Conservation (phyloP, 2,113 vertebrate species). For the Nothobranchius furzeri region DNA sequence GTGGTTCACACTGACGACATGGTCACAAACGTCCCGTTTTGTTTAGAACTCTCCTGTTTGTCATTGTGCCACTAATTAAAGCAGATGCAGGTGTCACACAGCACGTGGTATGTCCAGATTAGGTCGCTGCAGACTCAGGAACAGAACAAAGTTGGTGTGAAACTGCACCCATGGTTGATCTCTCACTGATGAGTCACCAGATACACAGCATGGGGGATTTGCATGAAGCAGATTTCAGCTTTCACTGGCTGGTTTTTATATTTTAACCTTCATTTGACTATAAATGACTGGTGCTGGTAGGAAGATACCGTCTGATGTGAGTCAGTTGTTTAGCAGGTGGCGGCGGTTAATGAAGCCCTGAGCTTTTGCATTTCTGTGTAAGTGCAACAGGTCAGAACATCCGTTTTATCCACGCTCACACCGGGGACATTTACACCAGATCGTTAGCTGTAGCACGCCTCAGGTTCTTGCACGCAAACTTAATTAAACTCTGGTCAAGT, state of each 20-base stretch:
- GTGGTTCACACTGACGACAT: conserved; percentile 8
- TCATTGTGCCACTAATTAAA: neutral
- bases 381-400: conserved; percentile 38
- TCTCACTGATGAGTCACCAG: conserved; percentile 30
- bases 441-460: conserved; percentile 58
- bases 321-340: conserved; percentile 53
- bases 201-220: conserved; percentile 6
- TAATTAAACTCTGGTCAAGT: conserved; percentile 58
- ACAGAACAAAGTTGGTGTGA: conserved; percentile 3
- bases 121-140: neutral
- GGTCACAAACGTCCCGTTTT: neutral
- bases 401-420: conserved; percentile 32
- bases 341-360: conserved; percentile 54
- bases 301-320: conserved; percentile 12
- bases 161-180: conserved; percentile 16
- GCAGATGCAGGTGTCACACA: neutral
- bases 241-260: conserved; percentile 32
- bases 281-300: conserved; percentile 38
- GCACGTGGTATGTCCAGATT: neutral
- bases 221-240: conserved; percentile 22
- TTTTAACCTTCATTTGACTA: conserved; percentile 4
- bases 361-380: conserved; percentile 30
- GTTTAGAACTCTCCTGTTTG: neutral
- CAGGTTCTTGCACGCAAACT: conserved; percentile 33
- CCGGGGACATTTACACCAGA: conserved; percentile 44